phyloP scores from a whole-genome alignment of 2,888 invertebrate species.

The Auanema freiburgensis region DNA sequence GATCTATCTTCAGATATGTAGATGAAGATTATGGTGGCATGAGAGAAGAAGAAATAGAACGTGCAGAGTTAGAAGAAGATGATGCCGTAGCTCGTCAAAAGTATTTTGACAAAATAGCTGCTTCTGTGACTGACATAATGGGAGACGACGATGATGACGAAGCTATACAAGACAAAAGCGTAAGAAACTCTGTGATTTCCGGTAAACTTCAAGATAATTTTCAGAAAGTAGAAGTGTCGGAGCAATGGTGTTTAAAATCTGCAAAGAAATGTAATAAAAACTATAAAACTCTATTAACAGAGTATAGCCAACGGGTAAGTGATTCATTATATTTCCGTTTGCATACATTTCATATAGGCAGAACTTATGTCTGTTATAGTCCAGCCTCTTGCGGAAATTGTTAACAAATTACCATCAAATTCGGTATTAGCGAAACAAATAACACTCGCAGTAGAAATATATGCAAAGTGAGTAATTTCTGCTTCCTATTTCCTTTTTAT shows the following conservation, averaged over 20 bases:
- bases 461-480: constrained; percentile 33
- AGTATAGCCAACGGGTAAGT: too few relatives aligned
- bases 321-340: too few relatives aligned
- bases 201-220: too few relatives aligned
- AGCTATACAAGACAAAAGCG: background rate
- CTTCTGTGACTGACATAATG: too few relatives aligned
- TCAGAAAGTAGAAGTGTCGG: too few relatives aligned
- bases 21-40: constrained; percentile 56
- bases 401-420: constrained; percentile 31
- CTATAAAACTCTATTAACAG: too few relatives aligned
- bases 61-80: constrained; percentile 47
- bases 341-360: constrained; percentile 1
- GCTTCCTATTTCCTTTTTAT: background rate
- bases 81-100: constrained; percentile 57
- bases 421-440: constrained; percentile 34
- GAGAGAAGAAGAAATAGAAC: constrained; percentile 47
- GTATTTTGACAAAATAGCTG: constrained; percentile 47
- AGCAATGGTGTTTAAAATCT: too few relatives aligned
- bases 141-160: too few relatives aligned
- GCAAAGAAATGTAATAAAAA: too few relatives aligned
- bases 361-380: constrained; percentile 31
- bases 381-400: constrained; percentile 36
- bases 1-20: constrained; percentile 30
- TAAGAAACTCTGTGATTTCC: background rate
- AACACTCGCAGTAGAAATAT: constrained; percentile 35